Evolutionary conservation across 2,888 invertebrate genomes (phyloP).

Genomic region (Cantharis nigra): DNA sequence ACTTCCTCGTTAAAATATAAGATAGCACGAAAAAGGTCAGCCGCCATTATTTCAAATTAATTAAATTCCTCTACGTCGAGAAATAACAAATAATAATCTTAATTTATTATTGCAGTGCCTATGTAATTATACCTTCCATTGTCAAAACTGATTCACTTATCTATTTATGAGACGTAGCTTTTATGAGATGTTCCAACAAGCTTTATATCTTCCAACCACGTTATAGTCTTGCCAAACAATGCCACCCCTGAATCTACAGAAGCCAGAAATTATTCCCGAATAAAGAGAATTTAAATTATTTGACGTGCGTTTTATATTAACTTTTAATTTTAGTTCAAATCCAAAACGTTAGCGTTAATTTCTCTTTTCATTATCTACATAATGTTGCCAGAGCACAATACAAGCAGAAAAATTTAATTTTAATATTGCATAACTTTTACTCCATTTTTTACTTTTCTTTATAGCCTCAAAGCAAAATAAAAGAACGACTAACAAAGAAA

Average conservation of each 20-base stretch:
- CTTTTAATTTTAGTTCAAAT: constrained; percentile 6
- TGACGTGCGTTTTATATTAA: constrained; percentile 13
- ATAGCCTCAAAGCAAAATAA: not conserved
- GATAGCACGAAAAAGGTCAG: constrained; percentile 2
- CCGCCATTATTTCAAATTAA: constrained; percentile 7
- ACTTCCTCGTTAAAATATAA: not conserved
- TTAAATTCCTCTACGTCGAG: constrained; percentile 6
- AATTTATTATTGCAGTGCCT: constrained; percentile 15
- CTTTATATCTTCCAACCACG: constrained; percentile 15
- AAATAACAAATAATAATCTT: constrained; percentile 16
- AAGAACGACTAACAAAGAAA: not conserved
- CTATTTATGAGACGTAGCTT: constrained; percentile 19
- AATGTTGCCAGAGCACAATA: not conserved
- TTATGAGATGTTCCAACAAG: constrained; percentile 15
- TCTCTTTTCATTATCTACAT: not conserved
- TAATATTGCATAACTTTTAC: not conserved
- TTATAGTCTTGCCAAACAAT: constrained; percentile 12
- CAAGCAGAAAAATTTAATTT: not conserved
- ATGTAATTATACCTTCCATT: constrained; percentile 18
- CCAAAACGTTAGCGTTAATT: not conserved
- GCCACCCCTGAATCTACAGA: constrained; percentile 7
- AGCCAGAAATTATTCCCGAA: constrained; percentile 16
- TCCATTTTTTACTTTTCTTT: not conserved
- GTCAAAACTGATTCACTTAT: constrained; percentile 14
- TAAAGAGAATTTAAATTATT: constrained; percentile 19